Base-by-base conservation (phyloP, 2,797 vertebrate genomes). In the Lycodopsis pacificus region DNA sequence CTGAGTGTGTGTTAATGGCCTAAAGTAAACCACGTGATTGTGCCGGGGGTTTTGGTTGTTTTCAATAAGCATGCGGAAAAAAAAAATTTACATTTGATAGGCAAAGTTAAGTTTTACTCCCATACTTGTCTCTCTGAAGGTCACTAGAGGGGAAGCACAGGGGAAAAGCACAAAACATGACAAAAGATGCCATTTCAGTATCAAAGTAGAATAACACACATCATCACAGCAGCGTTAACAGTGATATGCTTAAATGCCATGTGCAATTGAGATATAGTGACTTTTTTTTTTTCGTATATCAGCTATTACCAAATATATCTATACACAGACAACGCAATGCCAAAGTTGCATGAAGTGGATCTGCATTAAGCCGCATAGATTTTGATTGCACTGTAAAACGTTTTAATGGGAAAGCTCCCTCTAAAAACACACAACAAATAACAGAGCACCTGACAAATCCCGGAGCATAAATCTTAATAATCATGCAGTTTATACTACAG, bases 111-210 rank as follows among this genome's bases (percentile, higher is more conserved):
- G 97, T 99, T 97, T 98, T 96, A 99, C 97, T 98, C 97, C 97
- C 98, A 98, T 99, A 99, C 98, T 99, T 99, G 98, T 99, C 97
- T 99, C 98, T 99, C 98, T 99, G 98, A 97, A 99, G 97, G 96
- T 99, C 97, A 97, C 98, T 99, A 98, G 96, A 98, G 96, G 96
- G 97, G 94, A 96, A 97, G 97, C 98, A 95, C 95, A 97, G 93
- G 95, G 96, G 96, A 92, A 86, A 96, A 97, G 95, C 95, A 96
- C 96, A 96, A 93, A 95, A 96, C 95, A 97, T 90, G 88, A 93
- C 85, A 94, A 80, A 92, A 89, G 82, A 96, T 95, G 96, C 96
- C 95, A 96, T 95, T 94, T 97, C 93, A 97, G 95, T 93, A 80
- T 87, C 79, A 90, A 82, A 86, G 86, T 46, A 88, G 67, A 74